These are phyloP conservation scores for Cataglyphis cursor DNA, from an alignment of 2,888 invertebrate genomes.

Conservation along the genomic window DNA sequence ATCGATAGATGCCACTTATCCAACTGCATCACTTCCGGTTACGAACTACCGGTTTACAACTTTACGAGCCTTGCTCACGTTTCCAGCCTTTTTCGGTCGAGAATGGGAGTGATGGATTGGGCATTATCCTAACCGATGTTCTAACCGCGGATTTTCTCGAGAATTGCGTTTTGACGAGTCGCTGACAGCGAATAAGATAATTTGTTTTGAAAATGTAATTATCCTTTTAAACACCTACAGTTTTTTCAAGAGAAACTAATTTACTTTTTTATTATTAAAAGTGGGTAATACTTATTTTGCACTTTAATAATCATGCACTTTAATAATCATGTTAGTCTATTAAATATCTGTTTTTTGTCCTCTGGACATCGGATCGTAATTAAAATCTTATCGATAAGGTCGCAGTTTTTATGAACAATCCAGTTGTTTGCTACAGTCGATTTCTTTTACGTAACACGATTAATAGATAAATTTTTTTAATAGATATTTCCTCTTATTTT, in stretches of 20 bases:
- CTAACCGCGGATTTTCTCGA: neutral
- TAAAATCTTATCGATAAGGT: neutral
- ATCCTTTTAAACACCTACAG: neutral
- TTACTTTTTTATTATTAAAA: neutral
- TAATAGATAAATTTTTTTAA: constrained; percentile 20
- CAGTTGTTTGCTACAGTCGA: neutral
- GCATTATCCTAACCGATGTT: constrained; percentile 17
- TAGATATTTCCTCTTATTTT: neutral
- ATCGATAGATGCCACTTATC: constrained; percentile 84
- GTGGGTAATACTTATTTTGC: neutral
- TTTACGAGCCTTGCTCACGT: constrained; percentile 81
- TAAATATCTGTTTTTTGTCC: neutral
- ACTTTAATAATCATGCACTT: too few relatives aligned
- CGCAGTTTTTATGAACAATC: constrained; percentile 7
- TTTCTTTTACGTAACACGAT: constrained; percentile 1
- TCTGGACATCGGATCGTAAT: neutral
- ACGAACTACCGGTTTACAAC: constrained; percentile 81
- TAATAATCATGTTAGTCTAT: neutral
- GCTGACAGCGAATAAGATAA: neutral
- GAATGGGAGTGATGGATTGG: constrained; percentile 31
- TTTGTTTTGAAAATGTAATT: neutral
- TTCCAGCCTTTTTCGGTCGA: constrained; percentile 61
- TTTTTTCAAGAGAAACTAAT: neutral
- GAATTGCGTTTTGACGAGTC: constrained; percentile 24
- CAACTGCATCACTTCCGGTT: constrained; percentile 84